Base-by-base conservation (phyloP, 2,113 vertebrate genomes). In the Hippoglossus stenolepis region DNA sequence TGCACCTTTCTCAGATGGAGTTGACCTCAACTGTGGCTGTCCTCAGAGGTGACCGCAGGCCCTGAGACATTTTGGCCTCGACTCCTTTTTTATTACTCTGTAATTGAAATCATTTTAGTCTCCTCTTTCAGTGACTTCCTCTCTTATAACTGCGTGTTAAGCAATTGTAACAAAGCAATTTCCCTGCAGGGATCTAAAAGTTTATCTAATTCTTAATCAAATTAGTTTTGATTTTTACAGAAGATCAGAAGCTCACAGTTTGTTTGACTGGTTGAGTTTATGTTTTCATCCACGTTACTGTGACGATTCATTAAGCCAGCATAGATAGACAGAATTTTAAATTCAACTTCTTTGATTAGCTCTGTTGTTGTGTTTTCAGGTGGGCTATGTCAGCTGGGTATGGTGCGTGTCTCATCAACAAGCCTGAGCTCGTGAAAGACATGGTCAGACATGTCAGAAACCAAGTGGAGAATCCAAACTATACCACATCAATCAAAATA, bases 11-110 rank as follows among this genome's bases (percentile, higher is more conserved):
- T 96, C 96, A 38, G 95, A 97, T 80, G 98, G 98, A 70, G 94
- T 99, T 92, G 97, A 99, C 89, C 92, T 99, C 24, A 99, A 99
- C 91, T 99, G 98, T 90, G 98, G 98, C 82, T 99, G 98, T 84
- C 98, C 98, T 78, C 98, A 99, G 88, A 97, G 97, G 97, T 93
- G 2, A 73, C 54, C 31, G 3, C 49, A 24, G 21, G 3, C 62
- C 47, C 3, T 12, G 23, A 26, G 35, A 35, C 3, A 10, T 54
- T 62, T 72, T 64, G 13, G n/a, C 18, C 26, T 49, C 2, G 4
- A 11, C 3, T 40, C 11, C 5, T 35, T 40, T 4, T 24, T 40
- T 14, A 60, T 23, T 15, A 12, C 1, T 63, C 1, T 20, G 3
- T 53, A 65, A 28, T 35, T 35, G 14, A 57, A 12, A 18, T 24